Conservation (phyloP, 2,888 invertebrate genomes). For the Megamerina dolium region DNA sequence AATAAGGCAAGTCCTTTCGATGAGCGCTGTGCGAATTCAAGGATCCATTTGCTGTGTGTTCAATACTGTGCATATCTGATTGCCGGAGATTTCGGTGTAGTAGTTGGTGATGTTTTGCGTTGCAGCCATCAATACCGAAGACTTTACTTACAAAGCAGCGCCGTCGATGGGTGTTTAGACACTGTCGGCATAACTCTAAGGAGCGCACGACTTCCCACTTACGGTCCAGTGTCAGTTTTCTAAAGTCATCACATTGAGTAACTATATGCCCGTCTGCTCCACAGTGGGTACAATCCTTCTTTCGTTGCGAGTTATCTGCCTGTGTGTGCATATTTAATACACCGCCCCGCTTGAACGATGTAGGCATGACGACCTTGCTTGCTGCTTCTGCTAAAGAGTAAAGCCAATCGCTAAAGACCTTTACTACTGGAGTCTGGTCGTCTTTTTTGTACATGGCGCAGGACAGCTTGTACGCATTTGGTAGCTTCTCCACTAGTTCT, state of each 20-base stretch:
- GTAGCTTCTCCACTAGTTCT: slow-evolving; percentile 12
- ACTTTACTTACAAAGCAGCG: slow-evolving; percentile 6
- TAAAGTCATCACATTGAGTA: slow-evolving; percentile 8
- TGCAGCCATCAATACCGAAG: slow-evolving; percentile 11
- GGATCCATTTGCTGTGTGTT: not conserved
- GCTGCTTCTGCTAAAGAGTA: too few species aligned
- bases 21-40: too few species aligned
- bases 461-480: too few species aligned
- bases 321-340: slow-evolving; percentile 11
- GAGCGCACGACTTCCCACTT: slow-evolving; percentile 14
- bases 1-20: too few species aligned
- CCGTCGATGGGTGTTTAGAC: slow-evolving; percentile 13
- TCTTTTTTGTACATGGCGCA: slow-evolving; percentile 13
- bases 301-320: too few species aligned
- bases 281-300: too few species aligned
- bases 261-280: slow-evolving; percentile 8
- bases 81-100: slow-evolving; percentile 4
- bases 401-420: too few species aligned
- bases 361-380: slow-evolving; percentile 10
- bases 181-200: too few species aligned
- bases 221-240: slow-evolving; percentile 4
- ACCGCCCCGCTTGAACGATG: slow-evolving; percentile 4
- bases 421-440: slow-evolving; percentile 8
- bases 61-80: not conserved
- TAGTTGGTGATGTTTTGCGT: slow-evolving; percentile 11